These are phyloP conservation scores for Drosophila pruinosa DNA, from an alignment of 1,140 invertebrate genomes.

Conservation along the genomic window DNA sequence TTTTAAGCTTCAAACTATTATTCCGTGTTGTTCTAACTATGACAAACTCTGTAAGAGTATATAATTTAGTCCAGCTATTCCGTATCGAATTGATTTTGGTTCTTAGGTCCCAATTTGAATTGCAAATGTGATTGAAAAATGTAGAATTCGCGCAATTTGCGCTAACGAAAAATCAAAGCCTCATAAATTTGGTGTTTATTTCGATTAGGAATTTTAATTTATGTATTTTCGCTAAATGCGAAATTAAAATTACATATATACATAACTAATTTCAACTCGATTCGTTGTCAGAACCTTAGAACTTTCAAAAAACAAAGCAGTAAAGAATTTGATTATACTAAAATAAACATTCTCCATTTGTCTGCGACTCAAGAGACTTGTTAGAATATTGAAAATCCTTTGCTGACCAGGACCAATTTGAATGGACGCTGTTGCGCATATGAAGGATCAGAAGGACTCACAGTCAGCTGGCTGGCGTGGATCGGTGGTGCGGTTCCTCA, in stretches of 20 bases:
- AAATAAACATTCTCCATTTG: not conserved
- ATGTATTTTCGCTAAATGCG: constrained; percentile 24
- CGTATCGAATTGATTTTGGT: constrained; percentile 30
- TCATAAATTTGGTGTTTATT: constrained; percentile 47
- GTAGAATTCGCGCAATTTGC: constrained; percentile 24
- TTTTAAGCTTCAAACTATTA: too few species aligned
- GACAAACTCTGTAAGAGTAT: not conserved
- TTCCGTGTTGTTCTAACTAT: too few species aligned
- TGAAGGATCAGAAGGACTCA: not conserved
- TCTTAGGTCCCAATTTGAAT: constrained; percentile 55
- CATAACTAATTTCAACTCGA: constrained; percentile 9
- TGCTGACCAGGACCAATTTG: not conserved
- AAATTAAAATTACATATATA: constrained; percentile 11
- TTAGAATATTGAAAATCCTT: not conserved
- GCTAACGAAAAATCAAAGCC: constrained; percentile 19
- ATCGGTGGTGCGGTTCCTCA: constrained; percentile 27
- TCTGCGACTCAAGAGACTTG: not conserved
- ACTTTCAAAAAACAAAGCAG: constrained; percentile 19
- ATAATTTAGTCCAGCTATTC: not conserved
- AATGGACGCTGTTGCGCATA: not conserved
- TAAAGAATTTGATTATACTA: not conserved
- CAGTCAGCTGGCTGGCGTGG: not conserved
- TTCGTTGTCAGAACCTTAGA: not conserved
- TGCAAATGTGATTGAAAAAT: constrained; percentile 53
- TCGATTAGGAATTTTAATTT: constrained; percentile 25